Evolutionary conservation across 2,888 invertebrate genomes (phyloP), one percentile per base, ranked within the genome.

Genomic region (Timandra comae): DNA sequence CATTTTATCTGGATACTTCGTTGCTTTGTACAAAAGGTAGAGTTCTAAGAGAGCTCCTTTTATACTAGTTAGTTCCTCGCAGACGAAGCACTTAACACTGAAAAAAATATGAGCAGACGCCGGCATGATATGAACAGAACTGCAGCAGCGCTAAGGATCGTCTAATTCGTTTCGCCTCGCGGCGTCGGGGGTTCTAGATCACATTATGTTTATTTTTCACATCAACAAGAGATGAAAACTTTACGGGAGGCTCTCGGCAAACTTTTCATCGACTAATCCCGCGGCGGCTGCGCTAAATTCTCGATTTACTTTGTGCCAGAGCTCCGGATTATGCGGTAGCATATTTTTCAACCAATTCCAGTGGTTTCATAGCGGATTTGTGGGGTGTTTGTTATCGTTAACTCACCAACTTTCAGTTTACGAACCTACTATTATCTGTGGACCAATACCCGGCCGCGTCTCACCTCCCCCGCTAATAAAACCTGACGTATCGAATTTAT

Each of bases 181-280:
- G 3, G 3, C 16, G 16, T 6, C 16, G 6, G 6, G 58, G 60
- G 61, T 63, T 63, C 56, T 53, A 62, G 63, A 4, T 24, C 24
- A 24, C 11, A 24, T 66, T 62, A 63, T 65, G 65, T 70, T 68
- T 70, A 60, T 69, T 71, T 65, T 65, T 60, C 61, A 65, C 74
- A 71, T 73, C 70, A 75, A 74, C 74, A 74, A 67, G 70, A 76
- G 79, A 73, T 77, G 79, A 72, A 74, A 81, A 81, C 75, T 82
- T 77, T 48, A 39, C 44, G 63, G 45, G 52, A 49, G 63, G 43
- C 56, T 58, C 52, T 46, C 49, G 52, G 54, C 48, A 74, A 63
- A 79, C 65, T 79, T 82, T 68, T 66, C 73, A 66, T 60, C 61
- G 62, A 64, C 74, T 82, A 84, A 84, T 82, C 82, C 80, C 61